Base-by-base conservation (phyloP, 2,797 vertebrate genomes). In the Cuculus canorus region DNA sequence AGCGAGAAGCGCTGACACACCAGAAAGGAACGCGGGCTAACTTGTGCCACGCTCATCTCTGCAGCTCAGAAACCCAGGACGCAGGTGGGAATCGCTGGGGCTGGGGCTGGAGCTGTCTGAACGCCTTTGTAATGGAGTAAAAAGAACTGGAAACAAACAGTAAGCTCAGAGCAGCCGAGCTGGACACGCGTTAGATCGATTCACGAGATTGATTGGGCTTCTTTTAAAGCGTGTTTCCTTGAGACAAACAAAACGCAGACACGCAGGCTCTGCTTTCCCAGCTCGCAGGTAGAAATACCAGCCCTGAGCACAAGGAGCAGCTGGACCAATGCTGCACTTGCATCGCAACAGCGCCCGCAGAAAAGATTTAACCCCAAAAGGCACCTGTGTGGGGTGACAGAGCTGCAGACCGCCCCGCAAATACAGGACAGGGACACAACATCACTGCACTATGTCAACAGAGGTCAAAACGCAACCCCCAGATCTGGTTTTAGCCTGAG, bases 381-480 rank as follows among this genome's bases (percentile, higher is more conserved):
- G 8, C 8, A 11, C 2, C 1, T 15, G 18, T 1, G 3, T n/a
- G 1, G 77, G 81, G 61, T 7, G 59, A 53, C 24, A 27, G 65
- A 37, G 2, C 22, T 28, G 56, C 43, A 63, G 35, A 27, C 28
- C 8, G 33, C 77, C 41, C 53, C 17, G 48, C 35, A 33, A 33
- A 9, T 1, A 11, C 13, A 39, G 60, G 64, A 61, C 64, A 22
- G 0, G 16, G 48, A n/a, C 33, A 13, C 6, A 27, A 4, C 0
- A 6, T 4, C 54, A 17, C 48, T 33, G 52, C n/a, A 14, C 41
- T 19, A 18, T 23, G 11, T 15, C n/a, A 80, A 7, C 7, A 7
- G 37, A 63, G 50, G 25, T 45, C 52, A 13, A 1, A 35, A 24
- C 1, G 10, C 21, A 60, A 7, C 32, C 8, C 10, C 30, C 1